A percentile compares a stretch with the other conserved stretches of the same genome.
These are phyloP conservation scores for Apostichopus japonicus DNA, from an alignment of 35 echinoderm and acorn worm species.

Conservation along the genomic window DNA sequence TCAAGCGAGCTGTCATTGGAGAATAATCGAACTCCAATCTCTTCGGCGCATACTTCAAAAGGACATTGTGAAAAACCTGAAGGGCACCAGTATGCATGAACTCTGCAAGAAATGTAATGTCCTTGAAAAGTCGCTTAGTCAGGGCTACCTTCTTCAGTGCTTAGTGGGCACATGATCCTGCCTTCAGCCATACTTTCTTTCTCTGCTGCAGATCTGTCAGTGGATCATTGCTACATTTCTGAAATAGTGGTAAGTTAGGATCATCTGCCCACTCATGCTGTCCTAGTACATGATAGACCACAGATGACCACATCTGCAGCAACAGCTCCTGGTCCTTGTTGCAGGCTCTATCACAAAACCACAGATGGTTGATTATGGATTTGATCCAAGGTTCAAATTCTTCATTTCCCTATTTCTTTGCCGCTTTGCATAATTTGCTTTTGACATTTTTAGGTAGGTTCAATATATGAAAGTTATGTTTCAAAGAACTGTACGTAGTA, in stretches of 20 bases:
- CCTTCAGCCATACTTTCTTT: background rate
- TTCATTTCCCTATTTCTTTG: constrained; percentile 4
- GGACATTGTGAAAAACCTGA: constrained; percentile 40
- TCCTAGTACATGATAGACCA: constrained; percentile 1
- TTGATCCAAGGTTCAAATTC: constrained; percentile 23
- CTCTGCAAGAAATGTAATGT: background rate
- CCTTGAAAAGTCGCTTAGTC: background rate
- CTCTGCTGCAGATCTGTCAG: no score
- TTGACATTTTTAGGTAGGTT: background rate
- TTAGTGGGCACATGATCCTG: constrained; percentile 7
- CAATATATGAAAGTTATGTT: constrained; percentile 11
- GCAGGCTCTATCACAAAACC: background rate
- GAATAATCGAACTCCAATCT: constrained; percentile 8
- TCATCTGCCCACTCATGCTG: background rate
- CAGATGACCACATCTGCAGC: constrained; percentile 16
- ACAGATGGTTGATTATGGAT: constrained; percentile 24
- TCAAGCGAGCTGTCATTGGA: constrained; percentile 11
- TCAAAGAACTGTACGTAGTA: background rate
- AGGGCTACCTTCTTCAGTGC: background rate
- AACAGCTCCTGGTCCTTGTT: background rate
- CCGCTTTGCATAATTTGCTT: background rate
- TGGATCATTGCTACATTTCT: no score
- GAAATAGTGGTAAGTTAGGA: background rate
- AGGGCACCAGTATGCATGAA: background rate
- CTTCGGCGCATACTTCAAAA: constrained; percentile 52